These are phyloP conservation scores for Pygoscelis adeliae DNA, from an alignment of 2,113 vertebrate genomes.

Conservation along the genomic window DNA sequence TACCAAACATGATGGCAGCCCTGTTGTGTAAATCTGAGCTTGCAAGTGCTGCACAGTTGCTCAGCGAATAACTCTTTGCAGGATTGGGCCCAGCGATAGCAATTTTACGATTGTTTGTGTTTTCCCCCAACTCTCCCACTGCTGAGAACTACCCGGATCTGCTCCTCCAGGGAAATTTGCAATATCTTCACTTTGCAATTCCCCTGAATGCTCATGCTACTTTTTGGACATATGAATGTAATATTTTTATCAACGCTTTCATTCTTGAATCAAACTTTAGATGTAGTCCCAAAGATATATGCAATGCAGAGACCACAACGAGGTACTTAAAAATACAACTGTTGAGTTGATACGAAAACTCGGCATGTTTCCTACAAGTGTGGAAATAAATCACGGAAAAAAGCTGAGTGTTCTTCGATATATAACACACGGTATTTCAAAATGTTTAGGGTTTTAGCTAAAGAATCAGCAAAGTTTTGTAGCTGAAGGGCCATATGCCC, in stretches of 20 bases:
- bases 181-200: slow-evolving; percentile 55
- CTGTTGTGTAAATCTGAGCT: not conserved
- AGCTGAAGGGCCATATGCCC: slow-evolving; percentile 86
- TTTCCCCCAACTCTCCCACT: not conserved
- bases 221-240: slow-evolving; percentile 62
- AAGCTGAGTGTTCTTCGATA: slow-evolving; percentile 60
- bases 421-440: slow-evolving; percentile 12
- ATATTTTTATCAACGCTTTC: slow-evolving; percentile 65
- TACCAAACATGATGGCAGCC: not conserved
- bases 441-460: slow-evolving; percentile 74
- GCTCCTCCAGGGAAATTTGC: slow-evolving; percentile 60
- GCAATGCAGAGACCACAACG: slow-evolving; percentile 33
- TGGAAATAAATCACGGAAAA: slow-evolving; percentile 69
- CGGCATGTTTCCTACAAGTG: slow-evolving; percentile 20
- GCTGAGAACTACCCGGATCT: not conserved
- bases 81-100: not conserved
- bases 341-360: slow-evolving; percentile 48
- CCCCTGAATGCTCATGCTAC: slow-evolving; percentile 39
- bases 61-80: not conserved
- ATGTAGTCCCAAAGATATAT: slow-evolving; percentile 39
- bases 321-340: slow-evolving; percentile 49
- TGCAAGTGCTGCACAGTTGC: not conserved
- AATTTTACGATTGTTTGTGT: not conserved
- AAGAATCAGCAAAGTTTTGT: slow-evolving; percentile 85
- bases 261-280: slow-evolving; percentile 61